Percentiles rank a stretch among this genome's conserved stretches.
These are phyloP conservation scores for Trichonephila clavipes DNA, from an alignment of 1,140 invertebrate genomes.

Conservation along the genomic window DNA sequence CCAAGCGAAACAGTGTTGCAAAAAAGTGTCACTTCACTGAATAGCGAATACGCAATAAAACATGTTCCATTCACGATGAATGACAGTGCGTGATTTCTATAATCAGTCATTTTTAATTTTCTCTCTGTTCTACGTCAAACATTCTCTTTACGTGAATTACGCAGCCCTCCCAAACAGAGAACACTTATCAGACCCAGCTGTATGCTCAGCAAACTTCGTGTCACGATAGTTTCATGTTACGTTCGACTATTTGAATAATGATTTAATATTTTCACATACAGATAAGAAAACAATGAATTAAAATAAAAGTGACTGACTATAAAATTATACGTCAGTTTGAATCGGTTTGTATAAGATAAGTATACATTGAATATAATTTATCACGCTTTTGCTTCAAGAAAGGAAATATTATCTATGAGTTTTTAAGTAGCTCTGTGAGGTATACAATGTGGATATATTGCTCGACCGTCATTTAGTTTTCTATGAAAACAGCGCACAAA, in stretches of 20 bases:
- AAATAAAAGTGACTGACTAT: not conserved
- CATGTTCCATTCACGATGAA: not conserved
- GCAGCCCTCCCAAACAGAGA: too few relatives aligned
- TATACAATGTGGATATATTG: too few relatives aligned
- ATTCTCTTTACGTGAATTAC: not conserved
- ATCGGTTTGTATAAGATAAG: too few relatives aligned
- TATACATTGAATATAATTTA: too few relatives aligned
- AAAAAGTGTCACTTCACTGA: not conserved
- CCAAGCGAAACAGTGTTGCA: constrained; percentile 38
- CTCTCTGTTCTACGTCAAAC: not conserved
- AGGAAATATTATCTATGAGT: too few relatives aligned
- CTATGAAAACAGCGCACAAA: too few relatives aligned
- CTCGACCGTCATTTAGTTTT: too few relatives aligned
- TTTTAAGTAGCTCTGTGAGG: too few relatives aligned
- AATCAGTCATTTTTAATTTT: constrained; percentile 45
- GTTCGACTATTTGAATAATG: not conserved
- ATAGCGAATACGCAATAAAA: not conserved
- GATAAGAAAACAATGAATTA: not conserved
- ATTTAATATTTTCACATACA: not conserved
- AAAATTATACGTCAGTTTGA: not conserved
- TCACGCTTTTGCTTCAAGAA: too few relatives aligned
- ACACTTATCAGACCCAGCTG: not conserved
- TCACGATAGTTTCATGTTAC: not conserved
- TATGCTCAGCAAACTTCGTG: not conserved
- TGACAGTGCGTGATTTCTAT: constrained; percentile 34